Conservation (phyloP, 2,113 vertebrate genomes). For the Hemiprocne comata region DNA sequence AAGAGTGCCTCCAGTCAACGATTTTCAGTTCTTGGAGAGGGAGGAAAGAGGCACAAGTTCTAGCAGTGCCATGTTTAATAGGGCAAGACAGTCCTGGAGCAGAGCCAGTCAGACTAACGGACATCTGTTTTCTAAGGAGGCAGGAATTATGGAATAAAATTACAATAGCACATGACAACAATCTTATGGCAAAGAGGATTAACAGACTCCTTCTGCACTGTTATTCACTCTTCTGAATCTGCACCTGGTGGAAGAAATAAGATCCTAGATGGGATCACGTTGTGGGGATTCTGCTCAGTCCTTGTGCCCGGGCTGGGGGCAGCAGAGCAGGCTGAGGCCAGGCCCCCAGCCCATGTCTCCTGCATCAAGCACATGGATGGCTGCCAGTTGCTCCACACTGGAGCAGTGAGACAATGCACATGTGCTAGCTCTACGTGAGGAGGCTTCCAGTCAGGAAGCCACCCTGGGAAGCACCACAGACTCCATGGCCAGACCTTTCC, state of each 20-base stretch:
- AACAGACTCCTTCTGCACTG: not conserved
- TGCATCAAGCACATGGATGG: fast-evolving
- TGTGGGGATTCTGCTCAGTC: not conserved
- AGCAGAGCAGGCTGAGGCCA: not conserved
- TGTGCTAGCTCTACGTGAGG: not conserved
- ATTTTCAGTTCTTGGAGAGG: not conserved
- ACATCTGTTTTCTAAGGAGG: slow-evolving; percentile 53
- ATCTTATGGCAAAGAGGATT: slow-evolving; percentile 51
- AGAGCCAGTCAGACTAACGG: not conserved
- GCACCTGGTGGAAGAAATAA: not conserved
- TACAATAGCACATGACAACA: slow-evolving; percentile 57
- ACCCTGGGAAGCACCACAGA: not conserved
- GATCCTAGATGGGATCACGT: not conserved
- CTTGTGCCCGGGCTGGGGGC: not conserved
- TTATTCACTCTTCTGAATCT: not conserved
- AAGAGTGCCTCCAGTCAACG: not conserved
- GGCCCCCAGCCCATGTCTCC: not conserved
- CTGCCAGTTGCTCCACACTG: not conserved
- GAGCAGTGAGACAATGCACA: fast-evolving
- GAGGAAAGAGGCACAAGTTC: not conserved
- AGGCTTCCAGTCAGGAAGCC: not conserved
- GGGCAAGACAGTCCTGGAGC: not conserved
- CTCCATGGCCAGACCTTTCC: fast-evolving
- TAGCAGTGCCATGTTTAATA: not conserved
- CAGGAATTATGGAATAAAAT: slow-evolving; percentile 58